Evolutionary conservation across 2,797 vertebrate genomes (phyloP), one percentile per base, ranked within the genome.

Genomic region (Botia almorhae): DNA sequence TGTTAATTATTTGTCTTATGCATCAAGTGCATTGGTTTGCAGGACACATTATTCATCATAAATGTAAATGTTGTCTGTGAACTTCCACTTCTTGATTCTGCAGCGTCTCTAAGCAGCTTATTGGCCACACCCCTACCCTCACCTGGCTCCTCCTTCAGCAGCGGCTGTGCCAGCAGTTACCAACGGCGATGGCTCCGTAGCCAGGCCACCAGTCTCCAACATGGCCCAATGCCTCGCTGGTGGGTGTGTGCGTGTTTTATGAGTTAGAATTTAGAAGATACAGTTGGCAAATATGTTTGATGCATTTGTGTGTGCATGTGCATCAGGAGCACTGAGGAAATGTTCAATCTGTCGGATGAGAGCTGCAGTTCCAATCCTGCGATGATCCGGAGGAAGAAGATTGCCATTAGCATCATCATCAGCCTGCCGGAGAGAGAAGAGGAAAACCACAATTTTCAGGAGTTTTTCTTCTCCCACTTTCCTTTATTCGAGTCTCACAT

Each of bases 401-500:
- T 96, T 63, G 96, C 95, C 0, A 82, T 96, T 82, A 96, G 96
- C 86, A 92, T 96, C 78, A 91, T 96, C 81, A 94, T 96, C 85
- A 94, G 93, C 65, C 88, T 96, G 43, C 93, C 95, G 29, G 94
- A 95, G 83, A 93, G 89, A 78, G 94, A 96, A 63, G 95, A 93
- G 50, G 93, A 94, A 23, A 95, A 94, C 67, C 89, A 81, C 74
- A 90, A 91, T 81, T 96, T 96, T 86, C 95, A 96, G 84, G 95
- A 96, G 81, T 96, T 96, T 89, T 85, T 86, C 76, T 88, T 88
- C 76, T 86, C 85, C 8, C 95, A 96, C 81, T 96, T 96, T 71
- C 95, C 95, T 19, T 88, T 96, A 69, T 94, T 96, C 84, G 96
- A 96, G 85, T 95, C 95, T 51, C 96, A 96, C 88, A 94, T 96